Evolutionary conservation across 2,888 invertebrate genomes (phyloP).

Genomic region (Tipula lateralis): DNA sequence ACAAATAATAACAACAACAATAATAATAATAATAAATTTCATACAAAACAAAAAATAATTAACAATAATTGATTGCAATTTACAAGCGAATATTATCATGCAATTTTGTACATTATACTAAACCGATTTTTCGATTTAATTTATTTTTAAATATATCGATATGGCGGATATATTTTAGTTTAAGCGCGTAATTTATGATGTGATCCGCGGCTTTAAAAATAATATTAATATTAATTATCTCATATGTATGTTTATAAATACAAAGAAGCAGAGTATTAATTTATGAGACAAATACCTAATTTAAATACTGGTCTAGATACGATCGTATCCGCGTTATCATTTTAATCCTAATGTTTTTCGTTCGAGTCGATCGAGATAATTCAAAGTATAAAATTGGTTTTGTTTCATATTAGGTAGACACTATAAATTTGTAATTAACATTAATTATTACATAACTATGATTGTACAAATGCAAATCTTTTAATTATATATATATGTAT

Average conservation of each 20-base stretch:
- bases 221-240: not conserved
- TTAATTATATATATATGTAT: not conserved
- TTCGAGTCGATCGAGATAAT: not conserved
- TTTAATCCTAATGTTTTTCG: not conserved
- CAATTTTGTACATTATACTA: not conserved
- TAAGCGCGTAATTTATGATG: not conserved
- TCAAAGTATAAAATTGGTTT: too few species aligned
- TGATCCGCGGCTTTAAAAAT: not conserved
- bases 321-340: not conserved
- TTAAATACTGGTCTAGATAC: not conserved
- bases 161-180: not conserved
- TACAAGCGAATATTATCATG: not conserved
- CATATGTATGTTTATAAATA: not conserved
- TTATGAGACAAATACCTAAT: not conserved
- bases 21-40: not conserved
- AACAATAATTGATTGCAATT: not conserved
- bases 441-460: not conserved
- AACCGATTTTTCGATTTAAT: not conserved
- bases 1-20: not conserved
- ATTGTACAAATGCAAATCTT: not conserved
- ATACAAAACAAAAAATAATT: not conserved
- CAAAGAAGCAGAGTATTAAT: not conserved
- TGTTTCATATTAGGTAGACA: too few species aligned
- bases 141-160: not conserved
- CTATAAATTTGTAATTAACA: not conserved